Percentiles rank a stretch among this genome's conserved stretches.
Evolutionary conservation across 2,797 vertebrate genomes (phyloP).

Genomic region (Buphagus erythrorhynchus): DNA sequence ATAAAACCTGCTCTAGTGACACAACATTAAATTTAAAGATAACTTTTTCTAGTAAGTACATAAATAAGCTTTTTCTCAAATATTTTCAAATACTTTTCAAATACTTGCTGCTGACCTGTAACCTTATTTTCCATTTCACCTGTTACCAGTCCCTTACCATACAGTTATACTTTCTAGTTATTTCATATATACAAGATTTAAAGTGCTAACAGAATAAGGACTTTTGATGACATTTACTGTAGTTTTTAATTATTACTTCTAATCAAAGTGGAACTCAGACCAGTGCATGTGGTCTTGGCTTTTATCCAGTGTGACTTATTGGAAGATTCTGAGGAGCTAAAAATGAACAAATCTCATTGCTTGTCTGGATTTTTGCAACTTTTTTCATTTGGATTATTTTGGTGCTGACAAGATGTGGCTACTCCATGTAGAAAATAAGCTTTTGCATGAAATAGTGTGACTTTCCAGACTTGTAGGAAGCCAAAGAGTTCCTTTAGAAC

Average conservation of each 20-base stretch:
- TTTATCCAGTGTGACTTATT: not conserved
- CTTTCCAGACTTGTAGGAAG: not conserved
- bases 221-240: not conserved
- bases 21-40: not conserved
- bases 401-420: not conserved
- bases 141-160: not conserved
- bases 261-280: not conserved
- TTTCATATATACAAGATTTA: not conserved
- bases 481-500: not conserved
- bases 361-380: slow-evolving; percentile 2
- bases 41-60: not conserved
- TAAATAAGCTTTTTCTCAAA: not conserved
- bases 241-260: slow-evolving; percentile 12
- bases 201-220: not conserved
- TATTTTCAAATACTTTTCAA: not conserved
- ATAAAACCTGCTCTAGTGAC: not conserved
- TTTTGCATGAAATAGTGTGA: not conserved
- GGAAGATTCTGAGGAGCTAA: slow-evolving; percentile 33
- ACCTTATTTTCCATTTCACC: not conserved
- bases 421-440: not conserved
- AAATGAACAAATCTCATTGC: slow-evolving; percentile 24
- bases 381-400: slow-evolving; percentile 52
- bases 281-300: not conserved
- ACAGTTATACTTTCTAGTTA: not conserved
- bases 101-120: not conserved